These are phyloP conservation scores for Takifugu flavidus DNA, from an alignment of 2,113 vertebrate species.

Conservation along the genomic window DNA sequence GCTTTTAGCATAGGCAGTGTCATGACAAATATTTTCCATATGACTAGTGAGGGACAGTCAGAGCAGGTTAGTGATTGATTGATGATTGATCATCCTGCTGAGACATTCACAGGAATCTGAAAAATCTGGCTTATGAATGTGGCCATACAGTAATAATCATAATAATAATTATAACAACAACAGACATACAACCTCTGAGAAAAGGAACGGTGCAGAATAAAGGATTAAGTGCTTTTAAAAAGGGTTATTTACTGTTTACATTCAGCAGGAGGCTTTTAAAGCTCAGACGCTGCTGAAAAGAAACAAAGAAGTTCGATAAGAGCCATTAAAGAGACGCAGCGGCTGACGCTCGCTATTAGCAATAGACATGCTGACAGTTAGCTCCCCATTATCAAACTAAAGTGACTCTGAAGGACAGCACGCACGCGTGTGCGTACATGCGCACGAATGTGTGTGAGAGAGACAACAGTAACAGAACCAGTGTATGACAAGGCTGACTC, in stretches of 20 bases:
- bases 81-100: too few species aligned
- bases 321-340: slow-evolving; percentile 1
- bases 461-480: slow-evolving; percentile 18
- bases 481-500: slow-evolving; percentile 39
- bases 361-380: slow-evolving; percentile 14
- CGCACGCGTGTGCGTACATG: slow-evolving; percentile 8
- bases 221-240: background rate
- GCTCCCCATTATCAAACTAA: slow-evolving; percentile 27
- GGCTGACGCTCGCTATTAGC: slow-evolving; percentile 3
- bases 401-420: slow-evolving; percentile 56
- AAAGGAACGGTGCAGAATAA: too few species aligned
- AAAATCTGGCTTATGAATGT: too few species aligned
- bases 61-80: too few species aligned
- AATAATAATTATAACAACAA: too few species aligned
- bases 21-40: too few species aligned
- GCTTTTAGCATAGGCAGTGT: too few species aligned
- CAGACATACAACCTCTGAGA: too few species aligned
- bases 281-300: background rate
- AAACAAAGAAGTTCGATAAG: slow-evolving; percentile 5
- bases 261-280: background rate
- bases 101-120: too few species aligned
- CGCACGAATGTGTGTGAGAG: slow-evolving; percentile 3
- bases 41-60: too few species aligned
- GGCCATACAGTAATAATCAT: too few species aligned
- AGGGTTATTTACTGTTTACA: background rate